Conservation (phyloP, 2,797 vertebrate species). For the Parauchenoglanis ngamensis region DNA sequence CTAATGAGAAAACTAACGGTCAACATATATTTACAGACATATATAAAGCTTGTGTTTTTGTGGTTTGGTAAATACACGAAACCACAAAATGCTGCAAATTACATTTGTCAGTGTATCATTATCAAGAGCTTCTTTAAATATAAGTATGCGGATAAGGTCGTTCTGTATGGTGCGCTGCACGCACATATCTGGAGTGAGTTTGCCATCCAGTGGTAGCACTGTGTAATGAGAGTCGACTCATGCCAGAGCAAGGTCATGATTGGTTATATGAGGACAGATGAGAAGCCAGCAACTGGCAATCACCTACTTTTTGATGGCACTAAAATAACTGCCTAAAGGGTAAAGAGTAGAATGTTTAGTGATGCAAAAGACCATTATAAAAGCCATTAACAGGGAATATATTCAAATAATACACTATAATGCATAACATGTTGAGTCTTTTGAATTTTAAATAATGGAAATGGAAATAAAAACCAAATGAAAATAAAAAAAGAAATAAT, state of each 20-base stretch:
- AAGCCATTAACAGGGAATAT: neutral
- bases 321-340: constrained; percentile 4
- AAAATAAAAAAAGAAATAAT: neutral
- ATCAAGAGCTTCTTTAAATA: constrained; percentile 11
- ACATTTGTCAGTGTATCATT: neutral
- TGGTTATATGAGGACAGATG: constrained; percentile 36
- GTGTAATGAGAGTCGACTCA: constrained; percentile 56
- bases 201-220: constrained; percentile 70
- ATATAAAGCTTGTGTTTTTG: neutral
- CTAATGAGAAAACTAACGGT: neutral
- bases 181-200: constrained; percentile 57
- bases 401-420: neutral
- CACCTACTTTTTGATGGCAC: constrained; percentile 11
- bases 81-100: constrained; percentile 1
- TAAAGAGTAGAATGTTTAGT: constrained; percentile 2
- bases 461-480: neutral
- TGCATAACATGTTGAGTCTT: neutral
- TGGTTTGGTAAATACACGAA: neutral
- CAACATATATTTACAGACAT: neutral
- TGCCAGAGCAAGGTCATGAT: constrained; percentile 27
- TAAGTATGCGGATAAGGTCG: neutral
- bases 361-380: constrained; percentile 9
- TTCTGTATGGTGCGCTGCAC: neutral
- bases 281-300: constrained; percentile 24
- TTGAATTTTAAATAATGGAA: neutral